phyloP scores from a whole-genome alignment of 1,140 invertebrate genomes.

The Proctacanthus coquilletti region DNA sequence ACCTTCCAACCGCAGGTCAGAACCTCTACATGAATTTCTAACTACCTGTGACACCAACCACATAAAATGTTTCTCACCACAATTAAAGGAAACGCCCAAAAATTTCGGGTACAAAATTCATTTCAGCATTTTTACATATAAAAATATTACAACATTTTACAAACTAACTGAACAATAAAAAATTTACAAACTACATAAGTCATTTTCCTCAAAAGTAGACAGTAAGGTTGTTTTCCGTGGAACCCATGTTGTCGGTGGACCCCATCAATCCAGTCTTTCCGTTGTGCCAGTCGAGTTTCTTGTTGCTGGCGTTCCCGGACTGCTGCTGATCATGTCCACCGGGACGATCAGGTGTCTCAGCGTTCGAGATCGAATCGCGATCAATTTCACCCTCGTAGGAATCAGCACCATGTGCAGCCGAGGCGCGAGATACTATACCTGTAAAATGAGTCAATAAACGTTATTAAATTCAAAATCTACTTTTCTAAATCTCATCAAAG shows the following conservation, averaged over 20 bases:
- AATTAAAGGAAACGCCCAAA: too few species aligned
- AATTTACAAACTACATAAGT: not conserved
- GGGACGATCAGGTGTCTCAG: too few species aligned
- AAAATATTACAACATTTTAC: too few species aligned
- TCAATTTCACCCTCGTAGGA: constrained; percentile 28
- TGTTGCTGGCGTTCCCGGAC: constrained; percentile 19
- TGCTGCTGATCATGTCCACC: constrained; percentile 10
- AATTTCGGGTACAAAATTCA: too few species aligned
- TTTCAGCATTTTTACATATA: too few species aligned
- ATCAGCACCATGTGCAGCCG: constrained; percentile 20
- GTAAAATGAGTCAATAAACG: constrained; percentile 8
- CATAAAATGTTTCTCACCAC: too few species aligned
- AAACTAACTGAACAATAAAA: not conserved
- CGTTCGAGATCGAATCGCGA: constrained; percentile 21
- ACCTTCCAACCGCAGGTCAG: too few species aligned
- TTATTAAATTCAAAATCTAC: not conserved
- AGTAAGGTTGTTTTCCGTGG: constrained; percentile 28
- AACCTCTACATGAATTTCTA: too few species aligned
- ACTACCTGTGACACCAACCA: too few species aligned
- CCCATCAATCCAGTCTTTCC: constrained; percentile 16
- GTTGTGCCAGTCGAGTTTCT: constrained; percentile 13
- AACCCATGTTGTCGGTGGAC: constrained; percentile 26
- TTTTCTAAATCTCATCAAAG: not conserved
- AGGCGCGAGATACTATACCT: constrained; percentile 29
- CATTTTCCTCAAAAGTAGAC: constrained; percentile 16